Evolutionary conservation across 37 sponge, comb jelly and placozoan species (phyloP).

Genomic region (Chondrilla cf. caribensis): DNA sequence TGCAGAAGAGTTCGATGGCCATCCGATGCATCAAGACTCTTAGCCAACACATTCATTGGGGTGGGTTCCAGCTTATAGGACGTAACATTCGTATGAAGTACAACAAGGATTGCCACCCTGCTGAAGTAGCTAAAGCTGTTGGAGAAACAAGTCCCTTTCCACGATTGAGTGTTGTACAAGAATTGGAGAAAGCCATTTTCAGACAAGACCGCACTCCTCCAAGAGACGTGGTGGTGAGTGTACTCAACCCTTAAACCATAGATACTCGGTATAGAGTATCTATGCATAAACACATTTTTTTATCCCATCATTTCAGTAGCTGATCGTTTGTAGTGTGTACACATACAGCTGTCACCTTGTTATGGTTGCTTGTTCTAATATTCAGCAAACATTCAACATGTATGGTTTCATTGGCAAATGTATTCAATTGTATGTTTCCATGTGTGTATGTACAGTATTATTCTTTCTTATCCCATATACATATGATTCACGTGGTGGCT

Average conservation of each 20-base stretch:
- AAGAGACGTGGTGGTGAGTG: slow-evolving; percentile 16
- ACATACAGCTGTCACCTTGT: no score
- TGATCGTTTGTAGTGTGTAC: no score
- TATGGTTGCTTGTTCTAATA: no score
- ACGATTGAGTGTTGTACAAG: slow-evolving; percentile 37
- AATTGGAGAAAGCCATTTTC: slow-evolving; percentile 43
- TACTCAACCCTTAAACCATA: no score
- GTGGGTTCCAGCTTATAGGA: slow-evolving; percentile 78
- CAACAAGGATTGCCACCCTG: background rate
- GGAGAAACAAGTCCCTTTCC: slow-evolving; percentile 43
- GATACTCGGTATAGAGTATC: no score
- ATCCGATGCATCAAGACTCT: slow-evolving; percentile 67
- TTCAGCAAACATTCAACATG: no score
- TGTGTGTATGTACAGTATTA: no score
- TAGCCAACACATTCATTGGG: slow-evolving; percentile 71
- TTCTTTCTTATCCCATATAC: background rate
- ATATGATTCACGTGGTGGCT: no score
- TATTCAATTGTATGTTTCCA: no score
- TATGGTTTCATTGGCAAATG: no score
- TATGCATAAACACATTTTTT: no score
- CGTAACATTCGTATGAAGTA: slow-evolving; percentile 38
- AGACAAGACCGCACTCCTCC: slow-evolving; percentile 11
- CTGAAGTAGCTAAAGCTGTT: background rate
- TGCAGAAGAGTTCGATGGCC: slow-evolving; percentile 61
- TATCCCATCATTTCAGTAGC: no score